Evolutionary conservation across 2,113 vertebrate species (phyloP).

Genomic region (Syngnathus typhle): DNA sequence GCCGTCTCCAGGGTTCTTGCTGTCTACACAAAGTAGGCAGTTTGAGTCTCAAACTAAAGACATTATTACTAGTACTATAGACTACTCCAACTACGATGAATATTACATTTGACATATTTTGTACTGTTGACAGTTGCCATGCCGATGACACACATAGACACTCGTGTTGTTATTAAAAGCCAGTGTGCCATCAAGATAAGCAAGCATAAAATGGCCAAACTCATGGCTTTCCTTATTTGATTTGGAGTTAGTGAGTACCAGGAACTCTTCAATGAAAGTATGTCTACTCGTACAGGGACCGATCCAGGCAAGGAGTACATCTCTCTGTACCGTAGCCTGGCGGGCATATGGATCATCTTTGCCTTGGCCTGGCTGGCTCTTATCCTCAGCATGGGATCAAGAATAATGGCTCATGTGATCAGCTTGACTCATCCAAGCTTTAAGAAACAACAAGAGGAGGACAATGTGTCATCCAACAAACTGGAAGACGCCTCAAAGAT

Average conservation of each 20-base stretch:
- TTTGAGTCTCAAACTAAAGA: no score
- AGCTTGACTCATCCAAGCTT: constrained; percentile 55
- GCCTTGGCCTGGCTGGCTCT: constrained; percentile 69
- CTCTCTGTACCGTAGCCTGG: constrained; percentile 68
- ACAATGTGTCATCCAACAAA: constrained; percentile 50
- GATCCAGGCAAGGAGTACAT: constrained; percentile 68
- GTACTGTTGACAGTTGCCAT: background rate
- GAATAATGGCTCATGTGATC: constrained; percentile 70
- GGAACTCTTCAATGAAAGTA: background rate
- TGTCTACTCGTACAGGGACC: constrained; percentile 45
- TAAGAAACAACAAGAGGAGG: constrained; percentile 50
- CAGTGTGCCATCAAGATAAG: background rate
- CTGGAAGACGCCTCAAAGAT: constrained; percentile 64
- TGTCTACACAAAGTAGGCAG: no score
- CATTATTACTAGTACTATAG: no score
- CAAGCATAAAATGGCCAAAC: background rate
- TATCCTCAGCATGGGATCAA: constrained; percentile 68
- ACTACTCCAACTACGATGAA: no score
- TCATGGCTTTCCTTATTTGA: background rate
- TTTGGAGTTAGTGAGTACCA: background rate
- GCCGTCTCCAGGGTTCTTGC: no score
- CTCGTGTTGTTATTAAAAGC: background rate
- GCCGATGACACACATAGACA: background rate
- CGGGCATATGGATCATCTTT: constrained; percentile 70
- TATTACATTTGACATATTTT: background rate